Evolutionary conservation across 2,888 invertebrate species (phyloP), one percentile per base, ranked within the genome.

Genomic region (Cheilosia soror): DNA sequence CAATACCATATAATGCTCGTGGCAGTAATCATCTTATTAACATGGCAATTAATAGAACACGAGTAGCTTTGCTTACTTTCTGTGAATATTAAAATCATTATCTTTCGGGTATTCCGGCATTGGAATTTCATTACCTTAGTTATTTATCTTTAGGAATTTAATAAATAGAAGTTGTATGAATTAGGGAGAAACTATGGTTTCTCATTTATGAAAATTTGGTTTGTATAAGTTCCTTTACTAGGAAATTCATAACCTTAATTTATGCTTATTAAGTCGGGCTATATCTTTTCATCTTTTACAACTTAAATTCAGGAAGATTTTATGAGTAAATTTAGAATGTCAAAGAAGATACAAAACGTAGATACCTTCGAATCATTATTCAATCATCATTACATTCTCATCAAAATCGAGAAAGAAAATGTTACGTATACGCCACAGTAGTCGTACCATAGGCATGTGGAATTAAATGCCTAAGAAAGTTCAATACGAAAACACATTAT

Each of bases 91-190:
- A 20, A n/a, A 31, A 6, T 20, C 5, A 2, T 4, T 33, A 49
- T 47, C 15, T 15, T 15, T 42, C 2, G 13, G 15, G 1, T 33
- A 9, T 33, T 63, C 20, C 7, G 20, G 31, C 13, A 31, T n/a
- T 31, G 4, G 47, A 63, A 63, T 63, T 63, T 63, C 31, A 63
- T 63, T 47, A 47, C 40, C 37, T 44, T 42, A 31, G 47, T 15
- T 13, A 63, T 11, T 7, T 15, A 11, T 13, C n/a, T 27, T 27
- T 27, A n/a, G 29, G 44, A 44, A 27, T 62, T 29, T 44, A 6
- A 62, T 62, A 27, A 44, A 15, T 5, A 25, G 7, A 51, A 25
- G 3, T 4, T 11, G 7, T 51, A 1, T 51, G 6, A 15, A 4
- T 11, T 11, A 4, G 37, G 37, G 3, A 11, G 37, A 37, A 37